phyloP scores from a whole-genome alignment of 2,113 vertebrate genomes.

The Mionectes macconnelli region DNA sequence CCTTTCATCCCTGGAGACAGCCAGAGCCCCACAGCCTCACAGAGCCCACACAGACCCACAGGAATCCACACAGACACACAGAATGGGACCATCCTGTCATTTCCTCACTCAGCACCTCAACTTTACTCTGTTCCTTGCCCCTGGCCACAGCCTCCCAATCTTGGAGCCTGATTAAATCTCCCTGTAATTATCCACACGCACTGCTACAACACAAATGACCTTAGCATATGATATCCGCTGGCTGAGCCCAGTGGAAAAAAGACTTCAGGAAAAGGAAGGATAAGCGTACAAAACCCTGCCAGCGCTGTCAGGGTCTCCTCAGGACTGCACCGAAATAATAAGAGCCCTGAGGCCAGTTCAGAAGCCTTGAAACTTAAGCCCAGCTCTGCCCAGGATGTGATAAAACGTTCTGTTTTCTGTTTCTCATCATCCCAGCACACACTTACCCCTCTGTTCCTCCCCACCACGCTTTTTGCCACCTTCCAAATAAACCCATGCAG shows the following conservation, averaged over 20 bases:
- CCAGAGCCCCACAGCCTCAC: not conserved
- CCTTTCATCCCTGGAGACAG: conserved; percentile 23
- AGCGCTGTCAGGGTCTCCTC: not conserved
- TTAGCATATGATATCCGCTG: conserved; percentile 39
- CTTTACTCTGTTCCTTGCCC: conserved; percentile 42
- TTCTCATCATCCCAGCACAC: not conserved
- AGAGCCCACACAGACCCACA: not conserved
- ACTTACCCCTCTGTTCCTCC: not conserved
- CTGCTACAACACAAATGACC: conserved; percentile 49
- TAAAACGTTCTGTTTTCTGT: not conserved
- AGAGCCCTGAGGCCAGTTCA: not conserved
- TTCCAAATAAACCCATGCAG: not conserved
- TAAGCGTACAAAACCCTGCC: not conserved
- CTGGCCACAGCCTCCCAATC: conserved; percentile 24
- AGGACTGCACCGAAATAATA: not conserved
- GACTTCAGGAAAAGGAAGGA: conserved; percentile 42
- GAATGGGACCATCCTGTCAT: not conserved
- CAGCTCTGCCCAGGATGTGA: not conserved
- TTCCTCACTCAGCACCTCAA: not conserved
- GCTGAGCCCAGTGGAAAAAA: conserved; percentile 35
- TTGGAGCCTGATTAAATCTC: conserved; percentile 13
- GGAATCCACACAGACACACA: not conserved
- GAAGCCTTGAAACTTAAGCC: not conserved
- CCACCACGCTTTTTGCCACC: not conserved
- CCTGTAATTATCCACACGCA: not conserved